These are phyloP conservation scores for Phymorhynchus buccinoides DNA, from an alignment of 1,140 invertebrate species.

Conservation along the genomic window DNA sequence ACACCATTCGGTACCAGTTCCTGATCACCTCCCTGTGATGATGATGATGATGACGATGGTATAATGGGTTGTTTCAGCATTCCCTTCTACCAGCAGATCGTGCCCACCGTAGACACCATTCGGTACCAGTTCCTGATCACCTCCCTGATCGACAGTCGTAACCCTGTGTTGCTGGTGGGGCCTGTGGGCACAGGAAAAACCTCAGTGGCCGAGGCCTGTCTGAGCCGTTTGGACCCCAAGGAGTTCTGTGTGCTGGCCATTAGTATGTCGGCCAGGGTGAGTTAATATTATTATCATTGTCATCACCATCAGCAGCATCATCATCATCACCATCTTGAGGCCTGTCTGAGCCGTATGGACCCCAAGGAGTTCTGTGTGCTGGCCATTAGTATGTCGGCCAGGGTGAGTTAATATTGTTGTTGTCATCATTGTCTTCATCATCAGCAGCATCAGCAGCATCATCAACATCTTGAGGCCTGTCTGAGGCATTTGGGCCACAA, in stretches of 20 bases:
- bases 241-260: constrained; percentile 81
- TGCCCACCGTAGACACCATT: constrained; percentile 87
- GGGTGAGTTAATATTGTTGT: constrained; percentile 72
- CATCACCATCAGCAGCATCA: too few species aligned
- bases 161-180: constrained; percentile 84
- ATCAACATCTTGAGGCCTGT: too few species aligned
- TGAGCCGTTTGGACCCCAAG: constrained; percentile 78
- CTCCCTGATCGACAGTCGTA: constrained; percentile 78
- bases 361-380: constrained; percentile 79
- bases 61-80: constrained; percentile 72
- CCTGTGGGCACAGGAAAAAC: constrained; percentile 87
- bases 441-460: too few species aligned
- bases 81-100: constrained; percentile 86
- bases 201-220: constrained; percentile 81
- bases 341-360: constrained; percentile 79
- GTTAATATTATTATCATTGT: background rate
- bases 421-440: too few species aligned
- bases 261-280: constrained; percentile 86
- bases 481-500: too few species aligned
- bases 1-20: constrained; percentile 85
- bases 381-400: constrained; percentile 88
- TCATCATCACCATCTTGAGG: too few species aligned
- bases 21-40: constrained; percentile 78
- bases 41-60: too few species aligned
- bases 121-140: constrained; percentile 83